Conservation (phyloP, 2,113 vertebrate species). For the Spea bombifrons region DNA sequence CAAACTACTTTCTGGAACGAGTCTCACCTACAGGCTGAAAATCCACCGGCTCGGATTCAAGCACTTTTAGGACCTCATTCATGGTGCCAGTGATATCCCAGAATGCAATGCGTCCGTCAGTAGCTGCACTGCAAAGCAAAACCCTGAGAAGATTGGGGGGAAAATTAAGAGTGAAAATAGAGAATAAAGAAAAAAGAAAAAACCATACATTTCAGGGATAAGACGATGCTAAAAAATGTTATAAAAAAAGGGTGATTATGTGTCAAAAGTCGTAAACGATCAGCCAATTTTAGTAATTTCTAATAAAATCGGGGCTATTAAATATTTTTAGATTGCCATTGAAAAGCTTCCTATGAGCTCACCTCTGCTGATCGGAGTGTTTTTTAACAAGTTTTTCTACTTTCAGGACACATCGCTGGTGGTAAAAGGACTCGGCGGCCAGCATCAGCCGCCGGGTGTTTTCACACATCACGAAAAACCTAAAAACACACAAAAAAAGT, state of each 20-base stretch:
- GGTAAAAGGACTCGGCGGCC: constrained; percentile 83
- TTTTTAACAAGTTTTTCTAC: constrained; percentile 68
- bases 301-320: too few species aligned
- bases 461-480: constrained; percentile 80
- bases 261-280: too few species aligned
- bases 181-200: neutral
- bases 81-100: constrained; percentile 77
- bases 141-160: constrained; percentile 54
- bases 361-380: constrained; percentile 64
- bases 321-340: too few species aligned
- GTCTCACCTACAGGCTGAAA: constrained; percentile 57
- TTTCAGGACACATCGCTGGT: constrained; percentile 90
- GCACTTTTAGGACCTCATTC: rapidly evolving
- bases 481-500: constrained; percentile 49
- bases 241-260: neutral
- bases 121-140: constrained; percentile 84
- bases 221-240: neutral
- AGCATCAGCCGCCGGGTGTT: constrained; percentile 64
- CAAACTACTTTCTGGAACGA: neutral
- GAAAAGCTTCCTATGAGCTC: constrained; percentile 41
- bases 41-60: neutral
- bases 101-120: constrained; percentile 80
- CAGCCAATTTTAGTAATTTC: too few species aligned
- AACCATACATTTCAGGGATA: neutral
- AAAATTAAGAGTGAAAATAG: neutral